Evolutionary conservation across 35 echinoderm and acorn worm species (phyloP), one percentile per base, ranked within the genome.

Genomic region (Acanthaster planci): DNA sequence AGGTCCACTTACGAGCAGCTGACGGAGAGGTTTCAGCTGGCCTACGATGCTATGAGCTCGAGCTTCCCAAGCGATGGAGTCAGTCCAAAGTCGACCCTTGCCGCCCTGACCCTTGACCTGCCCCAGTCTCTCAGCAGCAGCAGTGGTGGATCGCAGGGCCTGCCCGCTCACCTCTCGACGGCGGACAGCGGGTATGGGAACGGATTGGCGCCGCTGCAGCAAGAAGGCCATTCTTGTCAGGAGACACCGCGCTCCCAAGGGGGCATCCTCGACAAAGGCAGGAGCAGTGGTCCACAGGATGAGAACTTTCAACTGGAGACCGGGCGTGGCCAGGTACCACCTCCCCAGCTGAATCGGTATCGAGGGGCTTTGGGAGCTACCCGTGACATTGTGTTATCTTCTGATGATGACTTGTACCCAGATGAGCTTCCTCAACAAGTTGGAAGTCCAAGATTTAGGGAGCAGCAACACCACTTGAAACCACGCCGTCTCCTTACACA

Each of bases 161-260:
- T 72, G 9, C 64, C 64, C 21, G 64, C 64, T 31, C 23, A 31
- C 64, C 78, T 76, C 14, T 86, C 84, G 5, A 54, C 76, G n/a
- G 27, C 72, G 2, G 84, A 86, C 47, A 86, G 84, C 15, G 84
- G 84, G 37, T 76, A 53, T 77, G 84, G 67, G 12, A 86, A 78
- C 17, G 84, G 67, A 15, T 19, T 54, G 55, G 37, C 23, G 19
- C 39, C 15, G 18, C 7, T 30, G 8, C 5, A 32, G 2, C 23
- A 53, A 52, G 39, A 47, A 39, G 10, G 67, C 36, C 40, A 86
- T 37, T n/a, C 5, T 76, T 7, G 21, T 34, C n/a, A 55, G 38
- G 42, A 86, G 39, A 23, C 31, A 8, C 32, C 17, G 38, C n/a
- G 16, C 21, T 35, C n/a, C n/a, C 53, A 21, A 40, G 22, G 36